phyloP scores from a whole-genome alignment of 1,140 invertebrate genomes.

The Lamellibrachia luymesi region DNA sequence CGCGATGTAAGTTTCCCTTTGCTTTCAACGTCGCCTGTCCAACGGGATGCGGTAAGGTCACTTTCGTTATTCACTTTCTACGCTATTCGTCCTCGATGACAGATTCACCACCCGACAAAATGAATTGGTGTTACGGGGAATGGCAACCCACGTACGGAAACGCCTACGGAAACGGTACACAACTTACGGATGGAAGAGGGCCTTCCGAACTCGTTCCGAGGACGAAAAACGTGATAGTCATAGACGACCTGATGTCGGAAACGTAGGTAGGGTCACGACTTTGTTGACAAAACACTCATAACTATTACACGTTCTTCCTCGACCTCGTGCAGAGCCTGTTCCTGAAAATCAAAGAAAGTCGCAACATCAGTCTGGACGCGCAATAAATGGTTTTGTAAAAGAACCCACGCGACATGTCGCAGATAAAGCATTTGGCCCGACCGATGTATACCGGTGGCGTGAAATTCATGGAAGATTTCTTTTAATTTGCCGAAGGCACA shows the following conservation, averaged over 20 bases:
- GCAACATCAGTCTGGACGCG: not conserved
- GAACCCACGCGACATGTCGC: not conserved
- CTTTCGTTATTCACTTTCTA: not conserved
- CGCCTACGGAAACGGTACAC: not conserved
- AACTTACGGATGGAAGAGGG: not conserved
- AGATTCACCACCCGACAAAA: not conserved
- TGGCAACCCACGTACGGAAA: not conserved
- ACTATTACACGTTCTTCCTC: not conserved
- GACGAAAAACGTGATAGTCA: not conserved
- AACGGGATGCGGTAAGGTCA: not conserved
- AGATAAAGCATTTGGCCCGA: not conserved
- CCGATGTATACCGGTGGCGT: not conserved
- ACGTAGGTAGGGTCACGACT: not conserved
- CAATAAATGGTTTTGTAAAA: not conserved
- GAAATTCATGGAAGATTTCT: not conserved
- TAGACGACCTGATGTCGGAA: not conserved
- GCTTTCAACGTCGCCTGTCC: not conserved
- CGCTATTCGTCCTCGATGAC: not conserved
- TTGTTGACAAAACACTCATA: not conserved
- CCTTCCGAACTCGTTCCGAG: not conserved
- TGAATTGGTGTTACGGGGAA: not conserved
- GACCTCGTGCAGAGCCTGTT: too few species aligned
- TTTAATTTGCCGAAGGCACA: not conserved
- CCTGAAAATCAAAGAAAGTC: too few species aligned
- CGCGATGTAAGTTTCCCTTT: not conserved